Percentiles rank a stretch among this genome's conserved stretches.
These are phyloP conservation scores for Decapterus maruadsi DNA, from an alignment of 2,797 vertebrate genomes.

Conservation along the genomic window DNA sequence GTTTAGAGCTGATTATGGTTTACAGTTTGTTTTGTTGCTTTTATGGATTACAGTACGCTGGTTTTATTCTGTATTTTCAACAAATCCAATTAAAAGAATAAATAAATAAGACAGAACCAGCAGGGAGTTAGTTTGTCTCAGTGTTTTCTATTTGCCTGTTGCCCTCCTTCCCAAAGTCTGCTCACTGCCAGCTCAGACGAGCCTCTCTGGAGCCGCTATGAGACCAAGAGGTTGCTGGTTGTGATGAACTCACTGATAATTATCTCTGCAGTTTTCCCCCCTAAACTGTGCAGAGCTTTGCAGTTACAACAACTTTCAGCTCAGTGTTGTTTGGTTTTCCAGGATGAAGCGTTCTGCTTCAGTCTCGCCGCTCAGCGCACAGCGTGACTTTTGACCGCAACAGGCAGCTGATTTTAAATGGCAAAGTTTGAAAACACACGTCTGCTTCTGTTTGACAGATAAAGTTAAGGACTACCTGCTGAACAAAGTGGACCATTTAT, in stretches of 20 bases:
- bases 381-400: not conserved
- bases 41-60: not conserved
- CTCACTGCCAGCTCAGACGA: not conserved
- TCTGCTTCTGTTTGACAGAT: not conserved
- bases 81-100: not conserved
- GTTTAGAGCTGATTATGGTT: not conserved
- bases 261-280: not conserved
- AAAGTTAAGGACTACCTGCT: not conserved
- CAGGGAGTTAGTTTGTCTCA: not conserved
- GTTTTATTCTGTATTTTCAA: conserved; percentile 1
- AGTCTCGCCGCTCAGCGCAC: not conserved
- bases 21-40: not conserved
- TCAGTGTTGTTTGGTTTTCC: not conserved
- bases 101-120: not conserved
- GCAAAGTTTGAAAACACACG: not conserved
- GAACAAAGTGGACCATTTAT: not conserved
- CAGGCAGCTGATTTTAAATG: not conserved
- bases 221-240: not conserved
- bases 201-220: not conserved
- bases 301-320: not conserved
- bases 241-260: not conserved
- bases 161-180: not conserved
- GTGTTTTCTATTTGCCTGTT: not conserved
- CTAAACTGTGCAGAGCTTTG: too few species aligned
- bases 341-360: not conserved